These are phyloP conservation scores for Nicator chloris DNA, from an alignment of 2,113 vertebrate genomes.

Conservation along the genomic window DNA sequence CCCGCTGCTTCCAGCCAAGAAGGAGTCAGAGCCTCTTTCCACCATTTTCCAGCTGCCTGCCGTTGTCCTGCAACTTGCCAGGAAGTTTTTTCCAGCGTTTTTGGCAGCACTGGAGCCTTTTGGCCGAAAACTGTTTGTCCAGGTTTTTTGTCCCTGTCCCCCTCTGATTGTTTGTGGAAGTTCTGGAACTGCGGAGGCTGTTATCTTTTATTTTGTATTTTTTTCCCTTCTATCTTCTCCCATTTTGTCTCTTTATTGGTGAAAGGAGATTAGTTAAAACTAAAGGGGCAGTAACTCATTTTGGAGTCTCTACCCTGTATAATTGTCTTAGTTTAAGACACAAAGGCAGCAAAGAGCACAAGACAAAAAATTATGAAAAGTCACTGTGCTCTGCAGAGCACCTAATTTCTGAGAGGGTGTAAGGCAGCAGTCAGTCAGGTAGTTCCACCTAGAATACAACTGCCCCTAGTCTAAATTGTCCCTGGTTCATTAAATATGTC, in stretches of 20 bases:
- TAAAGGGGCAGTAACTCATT: neutral
- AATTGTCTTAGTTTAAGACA: neutral
- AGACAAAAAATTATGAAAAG: neutral
- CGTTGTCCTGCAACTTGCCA: fast-evolving
- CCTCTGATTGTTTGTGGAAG: neutral
- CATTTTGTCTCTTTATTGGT: neutral
- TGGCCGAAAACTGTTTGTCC: neutral
- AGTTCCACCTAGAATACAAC: neutral
- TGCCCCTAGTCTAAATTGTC: neutral
- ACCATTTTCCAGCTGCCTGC: fast-evolving
- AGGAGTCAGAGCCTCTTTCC: neutral
- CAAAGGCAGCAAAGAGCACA: neutral
- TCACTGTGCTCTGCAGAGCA: neutral
- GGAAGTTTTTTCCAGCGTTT: neutral
- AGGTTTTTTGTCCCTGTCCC: neutral
- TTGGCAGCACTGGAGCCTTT: neutral
- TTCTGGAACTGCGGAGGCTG: fast-evolving
- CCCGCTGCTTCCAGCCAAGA: fast-evolving
- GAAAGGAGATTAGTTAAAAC: neutral
- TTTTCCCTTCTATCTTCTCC: neutral
- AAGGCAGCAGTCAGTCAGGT: neutral
- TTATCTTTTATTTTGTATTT: neutral
- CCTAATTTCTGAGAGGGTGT: neutral
- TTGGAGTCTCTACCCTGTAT: neutral
- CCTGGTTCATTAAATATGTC: neutral